phyloP scores from a whole-genome alignment of 2,797 vertebrate species.

The Avahi laniger region DNA sequence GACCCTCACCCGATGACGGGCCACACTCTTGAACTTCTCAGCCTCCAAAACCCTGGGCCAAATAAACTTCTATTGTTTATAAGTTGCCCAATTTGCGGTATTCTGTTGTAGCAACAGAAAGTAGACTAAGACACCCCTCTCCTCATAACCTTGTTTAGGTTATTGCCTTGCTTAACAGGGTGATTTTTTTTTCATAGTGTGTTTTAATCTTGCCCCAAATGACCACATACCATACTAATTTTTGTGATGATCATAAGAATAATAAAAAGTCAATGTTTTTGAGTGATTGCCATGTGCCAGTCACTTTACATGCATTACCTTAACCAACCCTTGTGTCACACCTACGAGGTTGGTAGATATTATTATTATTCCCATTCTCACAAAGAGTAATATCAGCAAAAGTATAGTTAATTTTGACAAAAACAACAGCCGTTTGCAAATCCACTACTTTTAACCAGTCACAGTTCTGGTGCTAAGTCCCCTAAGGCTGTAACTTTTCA shows the following conservation, averaged over 20 bases:
- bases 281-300: background rate
- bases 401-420: conserved; percentile 43
- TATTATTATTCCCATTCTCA: background rate
- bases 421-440: conserved; percentile 28
- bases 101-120: background rate
- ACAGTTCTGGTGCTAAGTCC: conserved; percentile 27
- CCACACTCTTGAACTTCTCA: background rate
- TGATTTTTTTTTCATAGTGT: background rate
- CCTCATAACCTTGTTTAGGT: background rate
- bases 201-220: background rate
- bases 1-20: background rate
- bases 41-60: background rate
- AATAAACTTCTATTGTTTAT: background rate
- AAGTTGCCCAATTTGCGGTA: background rate
- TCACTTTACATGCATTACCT: background rate
- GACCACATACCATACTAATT: background rate
- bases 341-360: background rate
- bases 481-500: conserved; percentile 46
- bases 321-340: background rate
- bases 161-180: background rate
- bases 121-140: background rate
- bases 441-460: conserved; percentile 43
- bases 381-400: background rate
- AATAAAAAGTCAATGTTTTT: background rate
- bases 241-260: background rate